Evolutionary conservation across 1,140 invertebrate genomes (phyloP).

Genomic region (Neodiprion pinetum): DNA sequence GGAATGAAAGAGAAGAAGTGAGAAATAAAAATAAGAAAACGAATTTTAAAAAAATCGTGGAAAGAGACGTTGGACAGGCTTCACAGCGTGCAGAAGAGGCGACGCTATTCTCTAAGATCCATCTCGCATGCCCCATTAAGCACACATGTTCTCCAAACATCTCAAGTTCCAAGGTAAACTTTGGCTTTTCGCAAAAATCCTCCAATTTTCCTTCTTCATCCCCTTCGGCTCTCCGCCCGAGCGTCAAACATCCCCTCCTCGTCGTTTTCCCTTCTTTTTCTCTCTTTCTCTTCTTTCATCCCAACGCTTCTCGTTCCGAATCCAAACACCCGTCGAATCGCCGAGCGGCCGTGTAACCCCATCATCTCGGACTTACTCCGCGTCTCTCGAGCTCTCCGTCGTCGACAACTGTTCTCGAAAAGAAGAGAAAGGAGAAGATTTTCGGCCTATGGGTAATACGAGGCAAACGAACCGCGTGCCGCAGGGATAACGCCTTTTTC

Average conservation of each 20-base stretch:
- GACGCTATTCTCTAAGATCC: slow-evolving; percentile 40
- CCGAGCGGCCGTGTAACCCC: background rate
- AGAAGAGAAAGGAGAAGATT: background rate
- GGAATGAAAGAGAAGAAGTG: background rate
- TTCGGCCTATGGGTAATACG: background rate
- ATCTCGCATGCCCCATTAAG: slow-evolving; percentile 50
- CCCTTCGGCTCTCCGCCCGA: slow-evolving; percentile 1
- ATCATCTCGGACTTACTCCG: background rate
- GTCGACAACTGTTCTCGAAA: background rate
- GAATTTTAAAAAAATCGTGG: background rate
- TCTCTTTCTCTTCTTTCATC: background rate
- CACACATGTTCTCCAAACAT: slow-evolving; percentile 50
- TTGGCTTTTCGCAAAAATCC: slow-evolving; percentile 20
- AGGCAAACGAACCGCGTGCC: background rate
- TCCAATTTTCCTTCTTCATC: background rate
- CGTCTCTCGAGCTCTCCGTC: background rate
- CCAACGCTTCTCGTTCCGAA: background rate
- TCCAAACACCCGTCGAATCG: background rate
- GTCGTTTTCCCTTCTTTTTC: slow-evolving; percentile 14
- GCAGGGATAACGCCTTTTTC: background rate
- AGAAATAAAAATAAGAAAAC: background rate
- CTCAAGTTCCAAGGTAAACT: slow-evolving; percentile 45
- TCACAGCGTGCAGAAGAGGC: background rate
- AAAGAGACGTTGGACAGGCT: no score
- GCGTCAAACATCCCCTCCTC: slow-evolving; percentile 22